Percentiles rank a stretch among this genome's conserved stretches.
Conservation (phyloP, 2,888 invertebrate genomes). For the Apotomis turbidana region DNA sequence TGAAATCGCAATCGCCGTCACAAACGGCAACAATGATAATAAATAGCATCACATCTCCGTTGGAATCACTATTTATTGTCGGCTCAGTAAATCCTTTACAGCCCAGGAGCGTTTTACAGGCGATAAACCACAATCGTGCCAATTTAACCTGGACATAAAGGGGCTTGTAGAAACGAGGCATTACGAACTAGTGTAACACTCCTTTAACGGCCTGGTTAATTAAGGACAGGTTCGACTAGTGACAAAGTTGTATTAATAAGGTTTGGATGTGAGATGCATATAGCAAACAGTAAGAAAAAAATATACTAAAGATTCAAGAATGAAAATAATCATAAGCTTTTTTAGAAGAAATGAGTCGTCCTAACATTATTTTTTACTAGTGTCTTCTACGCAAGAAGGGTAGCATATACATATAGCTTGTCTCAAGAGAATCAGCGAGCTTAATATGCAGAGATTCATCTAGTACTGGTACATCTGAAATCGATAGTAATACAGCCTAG, state of each 20-base stretch:
- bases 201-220: conserved; percentile 21
- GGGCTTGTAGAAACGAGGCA: conserved; percentile 34
- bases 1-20: conserved; percentile 2
- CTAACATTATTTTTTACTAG: too few species aligned
- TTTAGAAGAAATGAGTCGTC: too few species aligned
- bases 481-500: conserved; percentile 20
- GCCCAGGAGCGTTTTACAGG: conserved; percentile 47
- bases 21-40: conserved; percentile 36
- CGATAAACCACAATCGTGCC: conserved; percentile 49
- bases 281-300: too few species aligned
- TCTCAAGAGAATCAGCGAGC: neutral
- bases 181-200: conserved; percentile 30
- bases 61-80: conserved; percentile 42
- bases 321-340: too few species aligned
- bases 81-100: conserved; percentile 46
- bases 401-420: neutral
- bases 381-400: neutral
- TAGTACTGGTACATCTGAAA: conserved; percentile 1
- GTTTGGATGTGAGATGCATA: too few species aligned
- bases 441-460: conserved; percentile 25
- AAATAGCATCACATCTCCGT: conserved; percentile 46
- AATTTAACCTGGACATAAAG: conserved; percentile 50
- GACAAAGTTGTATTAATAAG: neutral
- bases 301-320: too few species aligned
- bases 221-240: conserved; percentile 10